phyloP scores from a whole-genome alignment of 2,888 invertebrate genomes.

The Halictus ligatus region DNA sequence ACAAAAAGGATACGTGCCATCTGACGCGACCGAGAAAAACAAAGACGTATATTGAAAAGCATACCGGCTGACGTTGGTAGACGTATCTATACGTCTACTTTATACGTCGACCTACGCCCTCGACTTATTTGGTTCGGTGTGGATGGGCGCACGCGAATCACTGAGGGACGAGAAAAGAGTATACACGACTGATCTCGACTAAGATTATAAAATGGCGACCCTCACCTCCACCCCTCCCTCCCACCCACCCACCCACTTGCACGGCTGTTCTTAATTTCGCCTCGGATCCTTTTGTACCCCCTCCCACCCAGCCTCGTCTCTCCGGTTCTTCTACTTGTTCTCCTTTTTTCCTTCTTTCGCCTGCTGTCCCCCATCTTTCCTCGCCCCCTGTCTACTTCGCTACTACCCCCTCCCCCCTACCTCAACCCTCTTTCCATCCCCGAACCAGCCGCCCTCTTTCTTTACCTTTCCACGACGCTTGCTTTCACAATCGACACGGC shows the following conservation, averaged over 20 bases:
- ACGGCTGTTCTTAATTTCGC: constrained; percentile 75
- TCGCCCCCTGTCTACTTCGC: not conserved
- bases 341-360: constrained; percentile 15
- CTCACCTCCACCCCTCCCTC: constrained; percentile 50
- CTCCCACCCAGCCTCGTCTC: constrained; percentile 50
- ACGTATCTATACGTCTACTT: constrained; percentile 46
- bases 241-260: constrained; percentile 27
- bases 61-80: constrained; percentile 47
- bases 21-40: constrained; percentile 49
- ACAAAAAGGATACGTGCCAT: constrained; percentile 40
- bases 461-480: constrained; percentile 59
- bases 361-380: constrained; percentile 21
- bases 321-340: constrained; percentile 36
- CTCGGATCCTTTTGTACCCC: constrained; percentile 66
- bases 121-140: constrained; percentile 57
- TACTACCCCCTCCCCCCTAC: not conserved
- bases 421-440: not conserved
- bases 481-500: constrained; percentile 63
- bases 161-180: constrained; percentile 52
- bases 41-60: constrained; percentile 52
- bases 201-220: constrained; percentile 79
- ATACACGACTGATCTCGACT: constrained; percentile 71
- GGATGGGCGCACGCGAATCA: constrained; percentile 35
- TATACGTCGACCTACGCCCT: constrained; percentile 45
- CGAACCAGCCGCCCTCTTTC: constrained; percentile 46